These are phyloP conservation scores for Vanessa tameamea DNA, from an alignment of 1,140 invertebrate genomes.

Conservation along the genomic window DNA sequence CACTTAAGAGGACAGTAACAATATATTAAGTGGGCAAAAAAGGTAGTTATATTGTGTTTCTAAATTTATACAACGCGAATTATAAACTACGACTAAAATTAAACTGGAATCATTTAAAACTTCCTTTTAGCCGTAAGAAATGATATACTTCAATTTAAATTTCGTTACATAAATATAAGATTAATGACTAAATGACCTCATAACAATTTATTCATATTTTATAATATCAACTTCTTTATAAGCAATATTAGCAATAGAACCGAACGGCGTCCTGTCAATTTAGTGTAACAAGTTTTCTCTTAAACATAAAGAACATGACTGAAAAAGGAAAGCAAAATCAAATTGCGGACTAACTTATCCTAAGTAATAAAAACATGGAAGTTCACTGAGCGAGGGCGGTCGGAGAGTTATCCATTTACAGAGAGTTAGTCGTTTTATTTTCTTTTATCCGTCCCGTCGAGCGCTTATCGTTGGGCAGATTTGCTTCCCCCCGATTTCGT, in stretches of 20 bases:
- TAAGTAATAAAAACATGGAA: conserved; percentile 56
- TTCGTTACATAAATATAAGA: too few relatives aligned
- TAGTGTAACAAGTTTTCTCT: conserved; percentile 24
- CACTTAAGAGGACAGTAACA: conserved; percentile 42
- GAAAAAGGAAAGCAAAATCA: conserved; percentile 46
- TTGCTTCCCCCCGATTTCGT: conserved; percentile 56
- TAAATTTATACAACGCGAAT: too few relatives aligned
- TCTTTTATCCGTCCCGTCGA: conserved; percentile 70
- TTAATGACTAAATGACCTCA: too few relatives aligned
- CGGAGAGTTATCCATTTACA: conserved; percentile 76
- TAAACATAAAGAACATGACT: conserved; percentile 26
- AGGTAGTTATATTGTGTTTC: too few relatives aligned
- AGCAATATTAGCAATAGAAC: not conserved
- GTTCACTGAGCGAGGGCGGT: conserved; percentile 68
- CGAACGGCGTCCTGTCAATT: conserved; percentile 14
- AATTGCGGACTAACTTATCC: conserved; percentile 49
- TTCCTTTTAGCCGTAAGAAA: too few relatives aligned
- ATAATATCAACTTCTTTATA: not conserved
- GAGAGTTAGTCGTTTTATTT: conserved; percentile 78
- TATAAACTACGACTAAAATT: too few relatives aligned
- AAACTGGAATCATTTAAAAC: too few relatives aligned
- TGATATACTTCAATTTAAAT: too few relatives aligned
- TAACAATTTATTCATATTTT: not conserved
- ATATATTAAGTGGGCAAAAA: too few relatives aligned
- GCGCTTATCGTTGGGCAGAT: conserved; percentile 64